Conservation (phyloP, 2,113 vertebrate genomes). For the Prolemur simus region DNA sequence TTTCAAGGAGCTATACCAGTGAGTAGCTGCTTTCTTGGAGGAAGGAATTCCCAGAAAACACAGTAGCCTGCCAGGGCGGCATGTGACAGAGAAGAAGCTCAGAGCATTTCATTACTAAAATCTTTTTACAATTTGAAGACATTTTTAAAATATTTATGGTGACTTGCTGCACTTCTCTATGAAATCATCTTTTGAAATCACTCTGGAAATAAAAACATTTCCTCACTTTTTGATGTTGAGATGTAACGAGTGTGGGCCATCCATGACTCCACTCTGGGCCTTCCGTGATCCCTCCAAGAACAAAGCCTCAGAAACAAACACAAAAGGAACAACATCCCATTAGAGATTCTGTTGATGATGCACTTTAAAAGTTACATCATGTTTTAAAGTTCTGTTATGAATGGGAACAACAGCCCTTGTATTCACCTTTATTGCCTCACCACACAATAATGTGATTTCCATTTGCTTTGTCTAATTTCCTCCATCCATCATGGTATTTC, state of each 20-base stretch:
- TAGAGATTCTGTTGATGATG: not conserved
- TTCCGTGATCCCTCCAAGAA: not conserved
- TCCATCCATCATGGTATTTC: not conserved
- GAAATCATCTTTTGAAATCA: not conserved
- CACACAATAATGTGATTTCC: not conserved
- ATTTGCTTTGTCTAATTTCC: not conserved
- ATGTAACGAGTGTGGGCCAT: not conserved
- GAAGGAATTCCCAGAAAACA: conserved; percentile 9
- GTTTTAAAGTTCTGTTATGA: conserved; percentile 44
- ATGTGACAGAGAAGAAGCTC: not conserved
- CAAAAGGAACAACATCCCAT: not conserved
- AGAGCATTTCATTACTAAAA: conserved; percentile 28
- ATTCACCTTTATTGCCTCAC: not conserved
- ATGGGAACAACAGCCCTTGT: not conserved
- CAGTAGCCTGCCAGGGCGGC: not conserved
- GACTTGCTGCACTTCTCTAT: conserved; percentile 11
- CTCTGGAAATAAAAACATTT: conserved; percentile 5
- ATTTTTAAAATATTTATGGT: conserved; percentile 27
- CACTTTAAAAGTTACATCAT: conserved; percentile 1
- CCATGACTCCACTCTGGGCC: not conserved
- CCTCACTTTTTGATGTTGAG: conserved; percentile 1
- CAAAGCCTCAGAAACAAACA: not conserved
- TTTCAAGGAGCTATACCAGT: not conserved
- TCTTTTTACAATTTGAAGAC: not conserved
- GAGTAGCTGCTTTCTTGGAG: not conserved